These are phyloP conservation scores for Mus spretus DNA, from an alignment of 2,797 vertebrate species.

Conservation along the genomic window DNA sequence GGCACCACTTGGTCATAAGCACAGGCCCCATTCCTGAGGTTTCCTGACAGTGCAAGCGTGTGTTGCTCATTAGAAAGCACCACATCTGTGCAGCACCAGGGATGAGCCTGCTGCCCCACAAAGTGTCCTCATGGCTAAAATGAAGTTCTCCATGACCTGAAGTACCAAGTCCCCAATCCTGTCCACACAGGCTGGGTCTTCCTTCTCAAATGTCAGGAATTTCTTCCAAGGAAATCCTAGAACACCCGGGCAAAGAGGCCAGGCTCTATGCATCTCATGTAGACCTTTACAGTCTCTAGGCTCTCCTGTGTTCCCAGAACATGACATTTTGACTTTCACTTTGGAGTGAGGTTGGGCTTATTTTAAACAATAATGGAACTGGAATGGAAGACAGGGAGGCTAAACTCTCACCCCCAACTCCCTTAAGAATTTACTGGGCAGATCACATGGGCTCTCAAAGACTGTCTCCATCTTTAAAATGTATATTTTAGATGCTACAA, in stretches of 20 bases:
- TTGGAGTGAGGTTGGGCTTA: not conserved
- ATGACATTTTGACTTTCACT: constrained; percentile 36
- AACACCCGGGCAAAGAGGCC: not conserved
- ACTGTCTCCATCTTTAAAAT: constrained; percentile 30
- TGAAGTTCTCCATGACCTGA: constrained; percentile 87
- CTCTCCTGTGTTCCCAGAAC: not conserved
- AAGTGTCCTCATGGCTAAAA: constrained; percentile 89
- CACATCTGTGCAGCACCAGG: constrained; percentile 86
- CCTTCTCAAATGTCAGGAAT: not conserved
- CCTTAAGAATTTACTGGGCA: not conserved
- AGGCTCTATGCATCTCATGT: not conserved
- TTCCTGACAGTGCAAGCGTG: constrained; percentile 86
- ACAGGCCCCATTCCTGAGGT: constrained; percentile 90
- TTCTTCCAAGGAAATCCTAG: constrained; percentile 33
- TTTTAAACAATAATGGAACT: not conserved
- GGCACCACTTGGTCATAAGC: constrained; percentile 83
- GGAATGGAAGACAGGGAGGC: not conserved
- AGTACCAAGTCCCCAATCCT: not conserved
- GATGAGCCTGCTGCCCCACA: constrained; percentile 81
- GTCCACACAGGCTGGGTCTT: not conserved
- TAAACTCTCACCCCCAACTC: not conserved
- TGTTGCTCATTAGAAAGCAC: constrained; percentile 88
- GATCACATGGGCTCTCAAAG: not conserved
- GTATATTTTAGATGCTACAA: not conserved
- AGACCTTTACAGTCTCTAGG: not conserved